phyloP scores from a whole-genome alignment of 2,888 invertebrate species.

The Lithophane ornitopus region DNA sequence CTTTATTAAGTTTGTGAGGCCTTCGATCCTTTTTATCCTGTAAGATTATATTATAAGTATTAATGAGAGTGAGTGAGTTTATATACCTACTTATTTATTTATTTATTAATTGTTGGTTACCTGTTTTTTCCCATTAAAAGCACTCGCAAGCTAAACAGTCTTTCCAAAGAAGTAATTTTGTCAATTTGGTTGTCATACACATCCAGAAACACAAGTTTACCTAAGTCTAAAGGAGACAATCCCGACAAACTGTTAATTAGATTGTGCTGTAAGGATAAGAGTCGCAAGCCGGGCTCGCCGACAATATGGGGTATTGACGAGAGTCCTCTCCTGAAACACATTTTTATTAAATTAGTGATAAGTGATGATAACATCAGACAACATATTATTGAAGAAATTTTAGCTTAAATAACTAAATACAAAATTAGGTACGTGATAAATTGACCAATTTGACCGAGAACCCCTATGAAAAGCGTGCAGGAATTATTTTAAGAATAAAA shows the following conservation, averaged over 20 bases:
- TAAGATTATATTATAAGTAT: conserved; percentile 67
- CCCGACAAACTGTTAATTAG: conserved; percentile 94
- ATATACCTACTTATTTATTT: too few species aligned
- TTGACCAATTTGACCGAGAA: neutral
- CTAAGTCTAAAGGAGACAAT: conserved; percentile 89
- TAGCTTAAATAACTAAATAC: neutral
- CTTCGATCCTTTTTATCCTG: conserved; percentile 95
- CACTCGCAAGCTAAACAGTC: conserved; percentile 95
- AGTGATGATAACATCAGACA: neutral
- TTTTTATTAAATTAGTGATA: neutral
- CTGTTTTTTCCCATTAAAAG: conserved; percentile 98
- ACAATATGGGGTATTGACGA: conserved; percentile 96
- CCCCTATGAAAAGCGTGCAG: neutral
- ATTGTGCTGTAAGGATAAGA: conserved; percentile 98
- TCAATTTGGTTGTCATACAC: conserved; percentile 98
- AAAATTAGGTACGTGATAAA: neutral
- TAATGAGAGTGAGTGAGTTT: too few species aligned
- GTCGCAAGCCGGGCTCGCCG: conserved; percentile 94
- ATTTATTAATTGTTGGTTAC: conserved; percentile 83
- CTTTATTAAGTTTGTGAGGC: conserved; percentile 93
- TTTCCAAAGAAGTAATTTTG: conserved; percentile 94
- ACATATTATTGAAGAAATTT: neutral
- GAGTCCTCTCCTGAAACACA: conserved; percentile 92
- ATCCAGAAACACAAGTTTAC: conserved; percentile 97
- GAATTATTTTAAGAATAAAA: neutral